phyloP scores from a whole-genome alignment of 2,888 invertebrate genomes.

The Clostera curtula region DNA sequence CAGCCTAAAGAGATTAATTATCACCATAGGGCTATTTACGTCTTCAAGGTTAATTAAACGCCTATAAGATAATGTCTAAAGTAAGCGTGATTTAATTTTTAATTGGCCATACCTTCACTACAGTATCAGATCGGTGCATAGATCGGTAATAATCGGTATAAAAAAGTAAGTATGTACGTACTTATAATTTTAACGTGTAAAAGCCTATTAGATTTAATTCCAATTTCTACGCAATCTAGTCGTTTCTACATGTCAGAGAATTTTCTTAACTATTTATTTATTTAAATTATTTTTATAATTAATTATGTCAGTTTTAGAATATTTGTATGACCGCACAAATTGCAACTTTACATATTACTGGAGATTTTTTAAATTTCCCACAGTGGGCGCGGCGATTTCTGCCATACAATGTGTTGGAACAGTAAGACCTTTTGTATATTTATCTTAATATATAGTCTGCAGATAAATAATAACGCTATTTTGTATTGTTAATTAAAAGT shows the following conservation, averaged over 20 bases:
- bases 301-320: constrained; percentile 52
- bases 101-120: too few species aligned
- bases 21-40: too few species aligned
- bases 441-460: too few species aligned
- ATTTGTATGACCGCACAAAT: constrained; percentile 36
- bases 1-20: too few species aligned
- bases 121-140: too few species aligned
- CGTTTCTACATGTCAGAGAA: constrained; percentile 29
- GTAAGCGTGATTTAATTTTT: too few species aligned
- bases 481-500: too few species aligned
- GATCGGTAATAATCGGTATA: too few species aligned
- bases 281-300: constrained; percentile 46
- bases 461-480: too few species aligned
- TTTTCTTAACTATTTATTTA: constrained; percentile 26
- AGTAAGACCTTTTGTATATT: constrained; percentile 31
- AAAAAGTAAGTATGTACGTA: too few species aligned
- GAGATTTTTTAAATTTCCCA: constrained; percentile 30
- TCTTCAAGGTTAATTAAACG: too few species aligned
- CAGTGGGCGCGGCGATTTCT: constrained; percentile 39
- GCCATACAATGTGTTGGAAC: constrained; percentile 37
- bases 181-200: constrained; percentile 4
- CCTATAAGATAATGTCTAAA: too few species aligned
- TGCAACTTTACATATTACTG: constrained; percentile 21
- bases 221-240: constrained; percentile 50
- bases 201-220: constrained; percentile 48